phyloP scores from a whole-genome alignment of 1,140 invertebrate genomes.

The Micrasema longulum region DNA sequence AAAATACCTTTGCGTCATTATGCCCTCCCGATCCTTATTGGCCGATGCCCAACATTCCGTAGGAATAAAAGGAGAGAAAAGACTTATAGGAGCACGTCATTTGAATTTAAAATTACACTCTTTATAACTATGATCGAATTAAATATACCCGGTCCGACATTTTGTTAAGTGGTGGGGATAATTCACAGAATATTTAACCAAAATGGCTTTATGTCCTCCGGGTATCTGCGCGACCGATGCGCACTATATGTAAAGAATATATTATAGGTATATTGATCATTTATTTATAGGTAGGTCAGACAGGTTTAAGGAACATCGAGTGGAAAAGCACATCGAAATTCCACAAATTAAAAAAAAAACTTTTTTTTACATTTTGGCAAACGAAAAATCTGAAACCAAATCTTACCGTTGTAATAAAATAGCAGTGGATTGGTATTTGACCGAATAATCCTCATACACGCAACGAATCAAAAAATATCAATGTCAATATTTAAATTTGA shows the following conservation, averaged over 20 bases:
- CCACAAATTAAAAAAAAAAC: not conserved
- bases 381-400: too few relatives aligned
- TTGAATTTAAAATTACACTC: conserved; percentile 56
- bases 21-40: conserved; percentile 50
- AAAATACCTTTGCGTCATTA: conserved; percentile 50
- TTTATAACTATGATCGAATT: conserved; percentile 54
- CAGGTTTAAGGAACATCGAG: too few relatives aligned
- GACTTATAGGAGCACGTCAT: conserved; percentile 52
- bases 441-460: too few relatives aligned
- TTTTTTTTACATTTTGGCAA: not conserved
- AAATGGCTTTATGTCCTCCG: conserved; percentile 53
- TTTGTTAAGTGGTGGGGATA: conserved; percentile 35
- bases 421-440: too few relatives aligned
- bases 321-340: too few relatives aligned
- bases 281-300: not conserved
- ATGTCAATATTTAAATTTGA: too few relatives aligned
- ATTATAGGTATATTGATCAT: too few relatives aligned
- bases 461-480: too few relatives aligned
- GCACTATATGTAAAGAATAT: conserved; percentile 8
- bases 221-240: conserved; percentile 36
- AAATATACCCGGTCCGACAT: conserved; percentile 33
- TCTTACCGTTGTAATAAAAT: too few relatives aligned
- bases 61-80: conserved; percentile 38
- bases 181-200: conserved; percentile 46
- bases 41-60: conserved; percentile 48